Evolutionary conservation across 2,888 invertebrate genomes (phyloP), one percentile per base, ranked within the genome.

Genomic region (Xestia c-nigrum): DNA sequence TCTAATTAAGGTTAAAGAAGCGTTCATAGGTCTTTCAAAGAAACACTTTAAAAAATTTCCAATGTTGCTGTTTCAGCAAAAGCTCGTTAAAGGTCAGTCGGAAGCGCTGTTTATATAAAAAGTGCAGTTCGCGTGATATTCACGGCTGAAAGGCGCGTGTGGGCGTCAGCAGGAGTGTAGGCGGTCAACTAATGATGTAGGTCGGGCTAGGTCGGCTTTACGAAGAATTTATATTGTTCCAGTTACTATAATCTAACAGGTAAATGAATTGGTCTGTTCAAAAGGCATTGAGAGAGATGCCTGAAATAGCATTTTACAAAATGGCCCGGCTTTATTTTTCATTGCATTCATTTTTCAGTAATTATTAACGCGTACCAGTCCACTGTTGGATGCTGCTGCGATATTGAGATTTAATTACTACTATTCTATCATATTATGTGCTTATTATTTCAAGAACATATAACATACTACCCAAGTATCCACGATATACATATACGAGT

Each of bases 91-190:
- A 78, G 50, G 64, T 81, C 65, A 52, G 38, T 52, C n/a, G 24
- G 31, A 31, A 47, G 46, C 12, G 14, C 31, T 66, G 24, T 47
- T 24, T 21, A 14, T 38, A 50, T 83, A 68, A 57, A n/a, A 77
- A 61, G 12, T 80, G 68, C 57, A 83, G 52, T 65, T 38, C n/a
- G 2, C 24, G 50, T 21, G 47, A 47, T 38, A 78, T 70, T 80
- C 52, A 24, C 69, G 31, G 52, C 31, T 65, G 14, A 69, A 31
- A 24, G 46, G 46, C 43, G 40, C 38, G 59, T 16, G 84, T 83
- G 59, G 80, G 80, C 16, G 65, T 0, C 43, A n/a, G 64, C 14
- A 64, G 63, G 55, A 6, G 6, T 50, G 79, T 67, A 38, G 66
- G 61, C 19, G 55, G 6, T 1, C 21, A 9, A 40, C 75, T 1